Base-by-base conservation (phyloP, 2,113 vertebrate species). In the Ciconia stormi region DNA sequence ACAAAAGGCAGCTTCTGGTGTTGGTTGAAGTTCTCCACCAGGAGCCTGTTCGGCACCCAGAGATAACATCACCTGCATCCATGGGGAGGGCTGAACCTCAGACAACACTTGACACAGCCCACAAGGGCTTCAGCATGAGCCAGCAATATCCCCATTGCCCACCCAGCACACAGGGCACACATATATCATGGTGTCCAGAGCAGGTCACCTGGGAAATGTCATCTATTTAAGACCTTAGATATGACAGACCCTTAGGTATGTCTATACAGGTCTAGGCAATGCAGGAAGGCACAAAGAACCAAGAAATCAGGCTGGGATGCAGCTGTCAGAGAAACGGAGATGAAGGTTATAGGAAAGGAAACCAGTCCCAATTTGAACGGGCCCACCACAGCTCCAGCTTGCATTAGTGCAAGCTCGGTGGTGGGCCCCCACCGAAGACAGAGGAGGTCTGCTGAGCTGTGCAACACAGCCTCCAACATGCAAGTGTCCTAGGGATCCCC, bases 41-140 rank as follows among this genome's bases (percentile, higher is more conserved):
- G 32, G 6, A 91, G 4, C 4, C 16, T 7, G 11, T 40, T 62
- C 49, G 50, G 59, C 67, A 81, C 38, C 6, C 52, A n/a, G 15
- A 38, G 19, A 29, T 1, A 46, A 59, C 6, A 56, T 19, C 32
- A 38, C 14, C 20, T 55, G 29, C 5, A 26, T 40, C 5, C 0
- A 0, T 13, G 8, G 32, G 6, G 17, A 69, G 29, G 22, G 17
- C 6, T 52, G 21, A 91, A 77, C 30, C 18, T 56, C 26, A 44
- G 9, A 25, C 18, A 65, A 16, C 3, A 8, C 9, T 18, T 65
- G 8, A 16, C 6, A 29, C 7, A 74, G 25, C 30, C 13, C 25
- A 30, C 7, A 19, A 7, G 6, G 63, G 21, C 10, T 66, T 62
- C 55, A 78, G 36, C 16, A 2, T 14, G 23, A 70, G 26, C 12